These are phyloP conservation scores for Scaptomyza tumidula DNA, from an alignment of 2,888 invertebrate species.

Conservation along the genomic window DNA sequence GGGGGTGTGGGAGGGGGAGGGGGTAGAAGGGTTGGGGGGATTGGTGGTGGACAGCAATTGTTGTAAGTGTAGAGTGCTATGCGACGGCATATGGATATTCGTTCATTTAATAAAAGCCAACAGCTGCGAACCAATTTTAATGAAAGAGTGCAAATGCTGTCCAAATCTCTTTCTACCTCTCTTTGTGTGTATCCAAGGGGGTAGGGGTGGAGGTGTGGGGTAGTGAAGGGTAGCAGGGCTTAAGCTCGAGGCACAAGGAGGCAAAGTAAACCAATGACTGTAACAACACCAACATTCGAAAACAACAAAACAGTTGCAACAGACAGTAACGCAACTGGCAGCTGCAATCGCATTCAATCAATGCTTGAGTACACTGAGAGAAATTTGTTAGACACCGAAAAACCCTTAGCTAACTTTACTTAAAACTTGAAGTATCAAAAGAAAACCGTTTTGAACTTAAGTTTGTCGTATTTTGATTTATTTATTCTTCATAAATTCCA, in stretches of 20 bases:
- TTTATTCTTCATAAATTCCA: neutral
- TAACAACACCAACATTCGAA: slow-evolving; percentile 11
- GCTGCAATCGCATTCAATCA: no score
- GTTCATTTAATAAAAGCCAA: slow-evolving; percentile 77
- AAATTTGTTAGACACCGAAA: no score
- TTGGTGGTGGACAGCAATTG: neutral
- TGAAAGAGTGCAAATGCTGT: slow-evolving; percentile 62
- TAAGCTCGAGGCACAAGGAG: slow-evolving; percentile 21
- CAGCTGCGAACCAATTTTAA: slow-evolving; percentile 66
- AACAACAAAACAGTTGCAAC: no score
- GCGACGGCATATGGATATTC: slow-evolving; percentile 58
- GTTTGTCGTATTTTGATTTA: no score
- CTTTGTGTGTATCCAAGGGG: slow-evolving; percentile 23
- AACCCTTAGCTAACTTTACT: no score
- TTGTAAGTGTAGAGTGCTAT: neutral
- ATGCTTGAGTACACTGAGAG: no score
- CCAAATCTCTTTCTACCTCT: slow-evolving; percentile 3
- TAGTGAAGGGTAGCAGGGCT: neutral
- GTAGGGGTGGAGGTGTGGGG: no score
- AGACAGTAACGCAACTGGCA: no score
- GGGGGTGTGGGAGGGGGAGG: no score
- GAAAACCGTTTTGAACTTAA: no score
- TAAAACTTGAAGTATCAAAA: no score
- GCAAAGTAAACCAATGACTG: slow-evolving; percentile 35
- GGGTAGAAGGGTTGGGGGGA: neutral